These are phyloP conservation scores for Piaya cayana DNA, from an alignment of 2,113 vertebrate genomes.

Conservation along the genomic window DNA sequence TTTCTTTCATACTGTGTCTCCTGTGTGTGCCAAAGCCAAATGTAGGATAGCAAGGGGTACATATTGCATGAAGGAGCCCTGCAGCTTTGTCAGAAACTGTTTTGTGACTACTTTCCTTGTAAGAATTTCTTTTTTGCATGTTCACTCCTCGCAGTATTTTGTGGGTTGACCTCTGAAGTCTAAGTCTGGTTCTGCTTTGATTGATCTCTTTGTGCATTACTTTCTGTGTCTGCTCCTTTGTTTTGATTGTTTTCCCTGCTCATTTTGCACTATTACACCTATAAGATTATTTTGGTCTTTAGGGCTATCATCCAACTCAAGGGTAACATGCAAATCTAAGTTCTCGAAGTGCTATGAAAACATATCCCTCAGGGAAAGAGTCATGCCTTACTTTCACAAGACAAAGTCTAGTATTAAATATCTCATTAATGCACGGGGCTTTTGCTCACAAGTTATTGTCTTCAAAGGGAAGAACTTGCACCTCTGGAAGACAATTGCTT, in stretches of 20 bases:
- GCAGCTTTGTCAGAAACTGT: slow-evolving; percentile 55
- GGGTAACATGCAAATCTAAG: neutral
- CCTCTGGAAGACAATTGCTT: rapidly evolving
- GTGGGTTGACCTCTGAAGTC: slow-evolving; percentile 51
- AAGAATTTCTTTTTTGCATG: slow-evolving; percentile 1
- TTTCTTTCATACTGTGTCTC: neutral
- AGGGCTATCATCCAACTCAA: neutral
- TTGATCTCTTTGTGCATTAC: slow-evolving; percentile 48
- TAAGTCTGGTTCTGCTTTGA: slow-evolving; percentile 52
- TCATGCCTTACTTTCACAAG: neutral
- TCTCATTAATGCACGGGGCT: neutral
- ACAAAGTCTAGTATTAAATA: neutral
- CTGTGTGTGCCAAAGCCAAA: neutral
- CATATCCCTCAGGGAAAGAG: neutral
- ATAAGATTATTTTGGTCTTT: neutral
- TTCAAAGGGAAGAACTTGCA: neutral
- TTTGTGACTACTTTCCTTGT: neutral
- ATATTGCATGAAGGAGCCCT: slow-evolving; percentile 58
- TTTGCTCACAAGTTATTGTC: neutral
- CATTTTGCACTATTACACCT: neutral
- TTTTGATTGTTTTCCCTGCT: slow-evolving; percentile 1
- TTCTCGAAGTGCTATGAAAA: neutral
- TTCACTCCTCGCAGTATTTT: slow-evolving; percentile 25
- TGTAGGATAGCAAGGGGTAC: neutral
- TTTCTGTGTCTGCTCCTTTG: slow-evolving; percentile 27